Percentiles rank a stretch among this genome's conserved stretches.
phyloP scores from a whole-genome alignment of 1,140 invertebrate genomes.

The Solenopsis invicta region DNA sequence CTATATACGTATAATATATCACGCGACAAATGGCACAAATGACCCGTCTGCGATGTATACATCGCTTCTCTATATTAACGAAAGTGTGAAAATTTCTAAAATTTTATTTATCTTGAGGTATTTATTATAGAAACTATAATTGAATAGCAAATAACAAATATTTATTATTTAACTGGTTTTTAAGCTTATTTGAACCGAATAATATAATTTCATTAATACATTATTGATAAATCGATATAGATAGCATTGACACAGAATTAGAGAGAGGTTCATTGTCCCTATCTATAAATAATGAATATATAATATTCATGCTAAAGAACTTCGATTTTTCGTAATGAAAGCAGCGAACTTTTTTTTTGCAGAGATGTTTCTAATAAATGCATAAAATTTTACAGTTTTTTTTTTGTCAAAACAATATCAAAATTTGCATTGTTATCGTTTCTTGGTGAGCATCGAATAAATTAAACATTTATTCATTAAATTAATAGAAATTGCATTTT shows the following conservation, averaged over 20 bases:
- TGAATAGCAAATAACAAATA: background rate
- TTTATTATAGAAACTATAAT: constrained; percentile 25
- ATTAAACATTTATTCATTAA: background rate
- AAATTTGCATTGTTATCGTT: background rate
- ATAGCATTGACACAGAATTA: background rate
- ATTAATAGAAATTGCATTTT: constrained; percentile 5
- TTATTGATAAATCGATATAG: background rate
- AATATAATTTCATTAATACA: background rate
- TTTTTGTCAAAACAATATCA: background rate
- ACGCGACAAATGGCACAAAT: constrained; percentile 11
- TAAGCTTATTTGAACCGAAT: background rate
- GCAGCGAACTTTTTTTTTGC: background rate
- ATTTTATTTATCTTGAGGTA: background rate
- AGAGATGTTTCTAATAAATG: background rate
- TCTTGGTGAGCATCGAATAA: background rate
- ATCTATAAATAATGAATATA: constrained; percentile 10
- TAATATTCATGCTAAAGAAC: background rate
- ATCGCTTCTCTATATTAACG: background rate
- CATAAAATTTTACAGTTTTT: background rate
- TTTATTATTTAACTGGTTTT: background rate
- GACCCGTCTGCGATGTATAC: constrained; percentile 18
- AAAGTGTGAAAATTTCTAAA: background rate
- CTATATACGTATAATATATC: constrained; percentile 9
- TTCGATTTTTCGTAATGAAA: background rate
- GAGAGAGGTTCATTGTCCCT: background rate